These are phyloP conservation scores for Plestiodon gilberti DNA, from an alignment of 2,113 vertebrate genomes.

Conservation along the genomic window DNA sequence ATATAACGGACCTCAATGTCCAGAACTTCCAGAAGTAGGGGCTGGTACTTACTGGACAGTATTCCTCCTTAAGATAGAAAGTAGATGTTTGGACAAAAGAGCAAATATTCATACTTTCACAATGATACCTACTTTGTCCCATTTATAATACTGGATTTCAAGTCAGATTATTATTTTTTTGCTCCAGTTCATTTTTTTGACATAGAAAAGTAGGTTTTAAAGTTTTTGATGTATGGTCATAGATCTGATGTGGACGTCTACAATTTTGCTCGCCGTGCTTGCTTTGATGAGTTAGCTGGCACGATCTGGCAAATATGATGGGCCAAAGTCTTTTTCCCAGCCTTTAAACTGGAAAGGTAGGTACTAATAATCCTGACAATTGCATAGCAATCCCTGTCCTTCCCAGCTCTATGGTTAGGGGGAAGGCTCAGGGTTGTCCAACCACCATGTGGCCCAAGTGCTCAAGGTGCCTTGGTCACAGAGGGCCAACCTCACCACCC, in stretches of 20 bases:
- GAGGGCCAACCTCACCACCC: too few species aligned
- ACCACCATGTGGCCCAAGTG: too few species aligned
- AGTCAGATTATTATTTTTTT: background rate
- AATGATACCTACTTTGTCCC: background rate
- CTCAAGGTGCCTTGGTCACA: too few species aligned
- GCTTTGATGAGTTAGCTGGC: too few species aligned
- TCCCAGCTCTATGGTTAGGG: too few species aligned
- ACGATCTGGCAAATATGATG: too few species aligned
- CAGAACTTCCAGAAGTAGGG: background rate
- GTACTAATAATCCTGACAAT: too few species aligned
- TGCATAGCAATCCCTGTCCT: too few species aligned
- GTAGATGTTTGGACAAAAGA: background rate
- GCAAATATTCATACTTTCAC: background rate
- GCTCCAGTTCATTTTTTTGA: background rate
- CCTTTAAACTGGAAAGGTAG: too few species aligned
- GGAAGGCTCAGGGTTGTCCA: too few species aligned
- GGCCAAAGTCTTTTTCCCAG: too few species aligned
- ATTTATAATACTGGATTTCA: background rate
- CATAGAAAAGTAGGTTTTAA: background rate
- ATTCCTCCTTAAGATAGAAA: background rate
- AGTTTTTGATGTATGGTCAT: background rate
- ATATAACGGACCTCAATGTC: background rate
- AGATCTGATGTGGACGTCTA: background rate
- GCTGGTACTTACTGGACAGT: background rate
- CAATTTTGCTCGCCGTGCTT: too few species aligned